phyloP scores from a whole-genome alignment of 2,113 vertebrate species.

The Caloenas nicobarica region DNA sequence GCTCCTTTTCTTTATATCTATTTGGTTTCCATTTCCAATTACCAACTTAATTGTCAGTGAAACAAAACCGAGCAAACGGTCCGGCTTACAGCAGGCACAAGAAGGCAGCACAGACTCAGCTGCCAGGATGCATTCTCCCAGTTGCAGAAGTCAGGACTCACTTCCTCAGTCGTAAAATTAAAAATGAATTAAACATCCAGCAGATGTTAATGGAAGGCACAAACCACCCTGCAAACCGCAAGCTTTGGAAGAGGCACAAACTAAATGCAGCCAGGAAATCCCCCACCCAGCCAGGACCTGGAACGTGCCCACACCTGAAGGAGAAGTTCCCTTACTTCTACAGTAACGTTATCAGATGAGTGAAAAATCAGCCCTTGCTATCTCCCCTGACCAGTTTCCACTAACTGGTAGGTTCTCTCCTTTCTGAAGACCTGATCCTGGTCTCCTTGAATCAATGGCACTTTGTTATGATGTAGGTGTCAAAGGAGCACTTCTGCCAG shows the following conservation, averaged over 20 bases:
- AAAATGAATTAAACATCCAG: not conserved
- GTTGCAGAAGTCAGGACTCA: constrained; percentile 22
- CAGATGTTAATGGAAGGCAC: constrained; percentile 23
- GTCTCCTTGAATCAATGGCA: not conserved
- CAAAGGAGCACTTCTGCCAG: not conserved
- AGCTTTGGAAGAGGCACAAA: constrained; percentile 66
- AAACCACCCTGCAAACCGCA: constrained; percentile 55
- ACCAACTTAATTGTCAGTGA: not conserved
- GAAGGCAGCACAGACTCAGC: not conserved
- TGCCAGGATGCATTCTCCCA: not conserved
- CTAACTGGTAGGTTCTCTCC: not conserved
- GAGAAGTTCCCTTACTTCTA: not conserved
- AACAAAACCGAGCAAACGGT: not conserved
- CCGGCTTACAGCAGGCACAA: not conserved
- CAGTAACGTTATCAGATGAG: not conserved
- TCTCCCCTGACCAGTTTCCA: not conserved
- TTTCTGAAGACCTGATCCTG: not conserved
- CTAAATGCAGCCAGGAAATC: constrained; percentile 71
- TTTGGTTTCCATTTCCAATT: not conserved
- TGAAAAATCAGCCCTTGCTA: not conserved
- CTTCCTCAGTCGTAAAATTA: constrained; percentile 27
- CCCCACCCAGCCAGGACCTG: constrained; percentile 34
- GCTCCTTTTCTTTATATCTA: not conserved
- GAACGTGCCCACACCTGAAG: constrained; percentile 3
- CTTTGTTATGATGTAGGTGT: not conserved